Base-by-base conservation (phyloP, 2,888 invertebrate species). In the Microplitis manilae region DNA sequence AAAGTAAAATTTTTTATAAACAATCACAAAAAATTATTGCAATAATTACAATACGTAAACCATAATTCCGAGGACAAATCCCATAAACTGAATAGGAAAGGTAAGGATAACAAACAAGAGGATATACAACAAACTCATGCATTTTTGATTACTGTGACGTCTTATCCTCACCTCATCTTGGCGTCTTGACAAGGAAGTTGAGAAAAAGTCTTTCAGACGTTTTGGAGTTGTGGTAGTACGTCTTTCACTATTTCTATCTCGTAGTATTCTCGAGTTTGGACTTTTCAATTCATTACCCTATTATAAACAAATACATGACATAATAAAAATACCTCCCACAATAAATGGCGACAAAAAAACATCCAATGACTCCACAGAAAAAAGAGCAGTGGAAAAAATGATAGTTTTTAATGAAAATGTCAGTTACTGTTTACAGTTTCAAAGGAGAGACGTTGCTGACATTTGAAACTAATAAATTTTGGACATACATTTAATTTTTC, bases 251-350 rank as follows among this genome's bases (percentile, higher is more conserved):
- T 89, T 89, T 76, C 85, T 83, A 65, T 88, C 88, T 73, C 81
- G 86, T 39, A 88, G 81, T 68, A 87, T 79, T 75, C 85, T 85
- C 30, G 85, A 85, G 73, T 77, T 83, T 61, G 88, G 88, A 67
- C 88, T 88, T 69, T 74, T 85, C 0, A 84, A 69, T 81, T 88
- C 88, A 75, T 84, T 87, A 70, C 86, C 86, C 88, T 88, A 75
- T 60, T 77, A 75, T 60, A 61, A 60, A 62, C 77, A 77, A 78
- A 73, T 69, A 59, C 76, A 17, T 6, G 15, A 40, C 17, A 75
- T 38, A 38, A 69, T 64, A 17, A 76, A 73, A 65, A 6, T 70
- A 68, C 9, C 62, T 17, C 2, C 13, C 1, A 62, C 7, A 5
- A 20, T 17, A 6, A 62, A 15, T n/a, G n/a, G 8, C 9, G 5